A percentile compares a stretch with the other conserved stretches of the same genome.
Evolutionary conservation across 2,797 vertebrate genomes (phyloP).

Genomic region (Gorsachius magnificus): DNA sequence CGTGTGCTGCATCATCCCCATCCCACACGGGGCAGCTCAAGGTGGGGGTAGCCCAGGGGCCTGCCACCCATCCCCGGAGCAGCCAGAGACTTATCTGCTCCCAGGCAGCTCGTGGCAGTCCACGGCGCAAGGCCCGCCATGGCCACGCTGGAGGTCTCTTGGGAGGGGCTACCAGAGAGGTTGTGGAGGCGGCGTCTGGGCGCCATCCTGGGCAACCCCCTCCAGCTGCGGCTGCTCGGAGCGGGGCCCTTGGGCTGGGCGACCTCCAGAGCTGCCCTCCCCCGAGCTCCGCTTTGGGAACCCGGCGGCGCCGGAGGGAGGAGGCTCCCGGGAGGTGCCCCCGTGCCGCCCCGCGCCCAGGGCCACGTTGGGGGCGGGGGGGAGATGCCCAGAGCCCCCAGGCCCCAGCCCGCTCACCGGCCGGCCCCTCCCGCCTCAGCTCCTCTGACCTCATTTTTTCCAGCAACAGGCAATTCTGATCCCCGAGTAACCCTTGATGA

Average conservation of each 20-base stretch:
- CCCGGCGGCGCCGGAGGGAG: neutral
- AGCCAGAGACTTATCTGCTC: neutral
- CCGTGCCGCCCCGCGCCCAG: accelerated
- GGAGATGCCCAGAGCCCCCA: neutral
- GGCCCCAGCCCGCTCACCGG: neutral
- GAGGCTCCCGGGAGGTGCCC: too few relatives aligned
- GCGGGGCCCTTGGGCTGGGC: accelerated
- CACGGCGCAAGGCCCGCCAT: neutral
- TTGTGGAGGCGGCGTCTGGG: neutral
- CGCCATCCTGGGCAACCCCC: neutral
- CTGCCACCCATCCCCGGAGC: neutral
- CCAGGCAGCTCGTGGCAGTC: accelerated
- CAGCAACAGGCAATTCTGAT: neutral
- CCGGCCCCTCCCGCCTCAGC: neutral
- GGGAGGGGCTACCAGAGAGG: neutral
- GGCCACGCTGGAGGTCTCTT: neutral
- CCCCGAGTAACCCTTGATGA: neutral
- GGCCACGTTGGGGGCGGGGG: accelerated
- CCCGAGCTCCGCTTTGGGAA: neutral
- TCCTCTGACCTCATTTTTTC: neutral
- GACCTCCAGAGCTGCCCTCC: neutral
- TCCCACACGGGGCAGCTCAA: accelerated
- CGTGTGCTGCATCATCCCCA: accelerated
- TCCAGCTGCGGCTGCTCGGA: neutral
- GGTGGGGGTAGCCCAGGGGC: neutral